Evolutionary conservation across 2,113 vertebrate species (phyloP).

Genomic region (Plestiodon gilberti): DNA sequence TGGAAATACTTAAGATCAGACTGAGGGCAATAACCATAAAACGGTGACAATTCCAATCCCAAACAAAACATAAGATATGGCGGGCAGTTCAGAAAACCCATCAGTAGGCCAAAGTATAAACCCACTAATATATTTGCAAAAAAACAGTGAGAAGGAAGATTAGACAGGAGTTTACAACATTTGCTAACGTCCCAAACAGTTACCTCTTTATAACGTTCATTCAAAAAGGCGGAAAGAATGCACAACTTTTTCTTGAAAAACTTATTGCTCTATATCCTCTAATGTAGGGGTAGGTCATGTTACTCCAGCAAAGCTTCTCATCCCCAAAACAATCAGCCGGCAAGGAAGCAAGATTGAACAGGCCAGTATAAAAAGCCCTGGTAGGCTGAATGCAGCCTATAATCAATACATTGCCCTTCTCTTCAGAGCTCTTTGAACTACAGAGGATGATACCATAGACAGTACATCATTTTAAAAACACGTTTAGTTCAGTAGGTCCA

Average conservation of each 20-base stretch:
- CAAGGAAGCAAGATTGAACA: neutral
- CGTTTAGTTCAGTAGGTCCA: neutral
- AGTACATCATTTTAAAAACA: neutral
- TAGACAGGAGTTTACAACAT: neutral
- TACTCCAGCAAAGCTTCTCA: neutral
- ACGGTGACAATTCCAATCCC: neutral
- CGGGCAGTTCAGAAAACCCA: neutral
- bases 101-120: neutral
- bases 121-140: neutral
- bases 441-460: neutral
- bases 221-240: neutral
- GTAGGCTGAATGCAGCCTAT: neutral
- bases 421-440: neutral
- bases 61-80: neutral
- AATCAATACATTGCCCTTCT: neutral
- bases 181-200: neutral
- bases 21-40: neutral
- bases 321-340: neutral
- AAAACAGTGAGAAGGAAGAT: neutral
- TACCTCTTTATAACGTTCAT: neutral
- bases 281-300: neutral
- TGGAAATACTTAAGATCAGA: neutral
- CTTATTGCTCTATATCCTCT: neutral
- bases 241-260: neutral
- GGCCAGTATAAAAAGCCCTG: neutral